Evolutionary conservation across 1,140 invertebrate species (phyloP).

Genomic region (Philotrypesis tridentata): DNA sequence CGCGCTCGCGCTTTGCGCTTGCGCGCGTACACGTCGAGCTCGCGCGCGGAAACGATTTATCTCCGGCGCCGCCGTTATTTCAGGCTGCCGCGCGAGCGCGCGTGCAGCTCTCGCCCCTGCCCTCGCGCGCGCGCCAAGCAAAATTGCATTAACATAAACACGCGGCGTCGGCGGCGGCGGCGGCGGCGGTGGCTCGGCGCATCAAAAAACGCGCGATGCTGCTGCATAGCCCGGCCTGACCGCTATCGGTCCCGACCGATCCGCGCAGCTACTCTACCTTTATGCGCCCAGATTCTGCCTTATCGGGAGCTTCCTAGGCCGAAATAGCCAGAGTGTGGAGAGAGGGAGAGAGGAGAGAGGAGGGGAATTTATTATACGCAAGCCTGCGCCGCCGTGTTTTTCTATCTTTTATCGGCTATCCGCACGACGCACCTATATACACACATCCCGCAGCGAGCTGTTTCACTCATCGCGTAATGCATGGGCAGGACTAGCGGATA

Average conservation of each 20-base stretch:
- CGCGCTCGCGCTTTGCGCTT: too few species aligned
- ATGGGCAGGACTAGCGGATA: neutral
- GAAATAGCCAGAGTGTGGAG: neutral
- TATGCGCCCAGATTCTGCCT: slow-evolving; percentile 46
- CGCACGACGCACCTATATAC: too few species aligned
- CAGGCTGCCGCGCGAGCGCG: slow-evolving; percentile 53
- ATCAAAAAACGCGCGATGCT: slow-evolving; percentile 58
- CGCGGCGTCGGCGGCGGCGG: too few species aligned
- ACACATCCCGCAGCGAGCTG: neutral
- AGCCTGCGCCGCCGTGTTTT: neutral
- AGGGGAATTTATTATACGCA: slow-evolving; percentile 2
- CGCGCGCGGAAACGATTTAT: slow-evolving; percentile 65
- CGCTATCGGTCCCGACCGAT: slow-evolving; percentile 49
- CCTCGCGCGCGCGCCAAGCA: slow-evolving; percentile 40
- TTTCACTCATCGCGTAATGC: neutral
- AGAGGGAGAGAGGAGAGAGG: too few species aligned
- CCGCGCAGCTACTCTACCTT: slow-evolving; percentile 44
- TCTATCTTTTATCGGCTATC: neutral
- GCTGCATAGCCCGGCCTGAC: too few species aligned
- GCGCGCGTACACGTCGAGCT: neutral
- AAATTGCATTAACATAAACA: slow-evolving; percentile 71
- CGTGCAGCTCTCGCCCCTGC: too few species aligned
- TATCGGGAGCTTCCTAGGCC: slow-evolving; percentile 22
- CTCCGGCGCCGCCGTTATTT: slow-evolving; percentile 66
- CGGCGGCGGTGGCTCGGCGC: slow-evolving; percentile 51